phyloP scores from a whole-genome alignment of 2,888 invertebrate genomes.

The Parascotia fuliginaria region DNA sequence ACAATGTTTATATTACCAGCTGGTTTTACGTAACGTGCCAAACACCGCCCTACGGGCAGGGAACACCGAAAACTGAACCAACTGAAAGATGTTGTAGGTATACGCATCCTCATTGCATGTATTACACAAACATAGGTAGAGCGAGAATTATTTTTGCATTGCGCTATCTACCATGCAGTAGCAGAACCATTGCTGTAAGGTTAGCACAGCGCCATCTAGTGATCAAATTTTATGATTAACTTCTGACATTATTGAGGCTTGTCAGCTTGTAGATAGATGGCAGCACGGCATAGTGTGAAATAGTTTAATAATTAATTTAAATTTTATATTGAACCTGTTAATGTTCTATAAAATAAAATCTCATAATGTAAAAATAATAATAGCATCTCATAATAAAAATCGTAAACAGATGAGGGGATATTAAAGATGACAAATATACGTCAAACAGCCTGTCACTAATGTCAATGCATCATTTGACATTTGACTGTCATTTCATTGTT shows the following conservation, averaged over 20 bases:
- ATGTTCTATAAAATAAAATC: too few species aligned
- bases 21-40: conserved; percentile 75
- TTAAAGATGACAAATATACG: too few species aligned
- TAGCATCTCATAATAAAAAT: too few species aligned
- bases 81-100: conserved; percentile 65
- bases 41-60: conserved; percentile 76
- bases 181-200: conserved; percentile 37
- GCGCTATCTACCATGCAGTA: conserved; percentile 56
- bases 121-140: conserved; percentile 10
- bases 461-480: too few species aligned
- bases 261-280: neutral
- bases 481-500: too few species aligned
- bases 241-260: too few species aligned
- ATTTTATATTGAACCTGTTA: too few species aligned
- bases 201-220: neutral
- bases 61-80: conserved; percentile 77
- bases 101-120: conserved; percentile 22
- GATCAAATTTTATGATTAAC: neutral
- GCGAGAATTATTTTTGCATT: conserved; percentile 12
- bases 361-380: too few species aligned
- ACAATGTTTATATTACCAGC: conserved; percentile 67
- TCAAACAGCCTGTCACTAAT: too few species aligned
- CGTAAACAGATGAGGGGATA: too few species aligned
- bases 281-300: neutral
- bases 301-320: too few species aligned